Conservation (phyloP, 2,797 vertebrate genomes). For the Mormyrus hasselquistii region DNA sequence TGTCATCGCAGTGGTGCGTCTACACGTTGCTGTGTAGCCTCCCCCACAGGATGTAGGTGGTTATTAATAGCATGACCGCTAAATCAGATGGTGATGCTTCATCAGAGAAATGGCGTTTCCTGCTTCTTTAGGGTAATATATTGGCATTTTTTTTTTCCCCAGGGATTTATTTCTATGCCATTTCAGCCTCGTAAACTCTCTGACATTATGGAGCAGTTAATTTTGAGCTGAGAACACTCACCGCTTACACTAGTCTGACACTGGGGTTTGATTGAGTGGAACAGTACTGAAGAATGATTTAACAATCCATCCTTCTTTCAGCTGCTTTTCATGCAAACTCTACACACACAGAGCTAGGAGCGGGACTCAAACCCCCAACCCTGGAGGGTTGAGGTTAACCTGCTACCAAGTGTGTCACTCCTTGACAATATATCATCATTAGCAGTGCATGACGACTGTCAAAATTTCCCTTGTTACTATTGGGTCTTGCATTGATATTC, state of each 20-base stretch:
- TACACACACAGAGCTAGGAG: too few relatives aligned
- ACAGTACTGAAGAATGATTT: background rate
- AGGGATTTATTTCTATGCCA: background rate
- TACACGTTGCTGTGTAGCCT: background rate
- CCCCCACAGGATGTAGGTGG: background rate
- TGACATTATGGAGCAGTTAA: background rate
- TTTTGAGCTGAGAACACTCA: background rate
- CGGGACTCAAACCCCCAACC: too few relatives aligned
- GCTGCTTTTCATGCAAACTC: too few relatives aligned
- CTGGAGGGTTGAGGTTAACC: too few relatives aligned
- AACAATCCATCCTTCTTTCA: background rate
- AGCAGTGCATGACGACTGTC: too few relatives aligned
- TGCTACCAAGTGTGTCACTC: too few relatives aligned
- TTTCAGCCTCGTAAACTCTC: background rate
- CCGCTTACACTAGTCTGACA: too few relatives aligned
- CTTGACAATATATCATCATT: too few relatives aligned
- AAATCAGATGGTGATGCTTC: background rate
- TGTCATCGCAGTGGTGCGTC: background rate
- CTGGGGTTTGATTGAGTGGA: background rate
- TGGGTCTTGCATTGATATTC: too few relatives aligned
- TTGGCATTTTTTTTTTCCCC: background rate
- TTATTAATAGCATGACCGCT: conserved; percentile 11
- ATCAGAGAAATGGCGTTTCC: background rate
- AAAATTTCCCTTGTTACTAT: too few relatives aligned
- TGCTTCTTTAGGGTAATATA: background rate